phyloP scores from a whole-genome alignment of 2,113 vertebrate species.

The Prinia subflava region DNA sequence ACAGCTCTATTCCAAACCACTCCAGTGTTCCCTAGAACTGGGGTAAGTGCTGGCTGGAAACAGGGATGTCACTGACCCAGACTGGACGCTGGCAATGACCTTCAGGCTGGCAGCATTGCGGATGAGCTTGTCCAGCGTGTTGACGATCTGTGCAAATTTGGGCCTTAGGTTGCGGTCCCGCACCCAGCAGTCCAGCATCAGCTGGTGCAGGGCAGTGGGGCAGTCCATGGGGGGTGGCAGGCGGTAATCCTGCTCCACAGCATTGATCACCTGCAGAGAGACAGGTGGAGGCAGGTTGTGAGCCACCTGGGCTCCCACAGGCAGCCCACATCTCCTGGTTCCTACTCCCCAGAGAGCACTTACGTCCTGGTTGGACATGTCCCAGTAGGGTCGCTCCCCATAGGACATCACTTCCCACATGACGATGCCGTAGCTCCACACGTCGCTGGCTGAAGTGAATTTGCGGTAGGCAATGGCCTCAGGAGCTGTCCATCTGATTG shows the following conservation, averaged over 20 bases:
- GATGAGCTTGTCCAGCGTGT: constrained; percentile 96
- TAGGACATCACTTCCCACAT: constrained; percentile 99
- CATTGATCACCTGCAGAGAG: constrained; percentile 88
- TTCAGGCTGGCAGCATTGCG: constrained; percentile 98
- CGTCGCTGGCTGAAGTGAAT: constrained; percentile 96
- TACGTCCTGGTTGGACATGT: constrained; percentile 99
- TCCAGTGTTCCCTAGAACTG: not conserved
- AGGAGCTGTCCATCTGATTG: constrained; percentile 96
- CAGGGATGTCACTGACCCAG: constrained; percentile 82
- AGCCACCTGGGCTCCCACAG: not conserved
- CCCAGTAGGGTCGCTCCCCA: constrained; percentile 96
- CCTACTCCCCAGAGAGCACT: constrained; percentile 41
- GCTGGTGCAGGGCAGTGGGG: constrained; percentile 93
- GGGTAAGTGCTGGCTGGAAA: not conserved
- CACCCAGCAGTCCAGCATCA: constrained; percentile 99
- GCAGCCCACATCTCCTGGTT: not conserved
- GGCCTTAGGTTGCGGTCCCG: constrained; percentile 95
- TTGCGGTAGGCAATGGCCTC: constrained; percentile 98
- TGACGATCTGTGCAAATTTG: constrained; percentile 97
- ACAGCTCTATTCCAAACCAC: not conserved
- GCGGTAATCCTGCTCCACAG: constrained; percentile 96
- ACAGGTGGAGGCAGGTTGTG: not conserved
- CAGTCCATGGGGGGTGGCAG: constrained; percentile 98
- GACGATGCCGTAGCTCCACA: constrained; percentile 98
- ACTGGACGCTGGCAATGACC: constrained; percentile 91